Evolutionary conservation across 2,888 invertebrate genomes (phyloP).

Genomic region (Tuta absoluta): DNA sequence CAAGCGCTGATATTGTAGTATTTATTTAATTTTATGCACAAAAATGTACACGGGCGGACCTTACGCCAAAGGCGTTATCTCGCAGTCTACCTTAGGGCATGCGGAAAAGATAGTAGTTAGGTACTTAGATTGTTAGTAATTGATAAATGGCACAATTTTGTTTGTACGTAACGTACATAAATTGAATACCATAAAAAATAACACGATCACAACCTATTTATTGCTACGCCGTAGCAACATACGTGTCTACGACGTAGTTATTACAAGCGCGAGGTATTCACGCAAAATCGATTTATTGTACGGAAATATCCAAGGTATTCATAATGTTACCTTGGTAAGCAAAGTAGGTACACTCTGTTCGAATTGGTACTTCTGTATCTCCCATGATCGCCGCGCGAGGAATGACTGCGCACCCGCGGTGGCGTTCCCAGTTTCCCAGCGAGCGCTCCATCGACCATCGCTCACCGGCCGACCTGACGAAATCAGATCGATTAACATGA

Average conservation of each 20-base stretch:
- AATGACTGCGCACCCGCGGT: conserved; percentile 73
- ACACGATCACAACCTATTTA: neutral
- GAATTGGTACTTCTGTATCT: neutral
- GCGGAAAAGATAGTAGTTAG: too few relatives aligned
- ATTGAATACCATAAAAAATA: too few relatives aligned
- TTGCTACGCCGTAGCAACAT: neutral
- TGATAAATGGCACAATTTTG: too few relatives aligned
- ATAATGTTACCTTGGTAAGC: neutral
- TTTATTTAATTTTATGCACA: too few relatives aligned
- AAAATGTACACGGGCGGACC: too few relatives aligned
- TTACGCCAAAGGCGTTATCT: too few relatives aligned
- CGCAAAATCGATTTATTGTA: neutral
- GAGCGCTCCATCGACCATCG: conserved; percentile 66
- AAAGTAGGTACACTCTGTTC: neutral
- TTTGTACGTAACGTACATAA: too few relatives aligned
- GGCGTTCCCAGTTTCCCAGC: conserved; percentile 67
- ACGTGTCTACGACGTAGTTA: neutral
- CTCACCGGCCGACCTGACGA: conserved; percentile 72
- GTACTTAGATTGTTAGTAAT: too few relatives aligned
- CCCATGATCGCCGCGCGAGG: conserved; percentile 50
- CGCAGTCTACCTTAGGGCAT: too few relatives aligned
- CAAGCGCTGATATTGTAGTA: too few relatives aligned
- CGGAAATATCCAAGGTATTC: neutral
- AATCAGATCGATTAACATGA: conserved; percentile 80
- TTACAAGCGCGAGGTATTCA: neutral